A percentile compares a stretch with the other conserved stretches of the same genome.
phyloP scores from a whole-genome alignment of 92 coral and sea anemone genomes.

The Epizoanthus ramosus region DNA sequence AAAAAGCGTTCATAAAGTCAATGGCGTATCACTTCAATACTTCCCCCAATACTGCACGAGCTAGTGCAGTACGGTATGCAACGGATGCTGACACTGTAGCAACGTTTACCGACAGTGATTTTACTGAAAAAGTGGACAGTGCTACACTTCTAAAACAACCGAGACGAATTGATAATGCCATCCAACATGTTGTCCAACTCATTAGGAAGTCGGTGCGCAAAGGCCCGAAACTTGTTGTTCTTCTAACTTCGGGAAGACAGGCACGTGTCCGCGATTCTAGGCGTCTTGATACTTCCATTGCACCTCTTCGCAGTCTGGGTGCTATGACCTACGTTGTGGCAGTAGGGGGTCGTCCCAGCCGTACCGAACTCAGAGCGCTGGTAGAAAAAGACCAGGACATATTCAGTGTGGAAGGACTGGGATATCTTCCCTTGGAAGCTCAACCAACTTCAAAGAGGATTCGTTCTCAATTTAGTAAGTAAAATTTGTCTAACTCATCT shows the following conservation, averaged over 20 bases:
- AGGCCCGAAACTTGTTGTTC: conserved; percentile 44
- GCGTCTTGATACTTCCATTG: conserved; percentile 10
- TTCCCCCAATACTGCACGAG: conserved; percentile 46
- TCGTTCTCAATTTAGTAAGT: conserved; percentile 34
- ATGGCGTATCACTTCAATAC: conserved; percentile 44
- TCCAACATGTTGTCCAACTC: conserved; percentile 20
- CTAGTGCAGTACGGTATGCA: conserved; percentile 47
- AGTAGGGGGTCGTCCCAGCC: conserved; percentile 19
- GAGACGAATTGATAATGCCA: conserved; percentile 38
- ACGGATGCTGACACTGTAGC: conserved; percentile 44
- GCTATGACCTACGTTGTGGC: conserved; percentile 31
- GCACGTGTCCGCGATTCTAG: conserved; percentile 24
- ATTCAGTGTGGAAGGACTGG: conserved; percentile 2
- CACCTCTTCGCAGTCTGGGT: conserved; percentile 13
- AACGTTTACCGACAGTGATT: conserved; percentile 10
- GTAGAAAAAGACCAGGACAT: conserved; percentile 23
- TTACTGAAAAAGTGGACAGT: conserved; percentile 14
- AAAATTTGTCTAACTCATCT: not conserved
- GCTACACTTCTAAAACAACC: conserved; percentile 13
- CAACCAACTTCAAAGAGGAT: not conserved
- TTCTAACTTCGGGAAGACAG: conserved; percentile 52
- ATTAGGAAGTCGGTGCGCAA: conserved; percentile 25
- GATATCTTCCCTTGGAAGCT: conserved; percentile 25
- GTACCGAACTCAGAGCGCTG: not conserved
- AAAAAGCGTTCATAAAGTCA: conserved; percentile 45